A percentile compares a stretch with the other conserved stretches of the same genome.
These are phyloP conservation scores for Gephyroberyx darwinii DNA, from an alignment of 2,797 vertebrate species.

Conservation along the genomic window DNA sequence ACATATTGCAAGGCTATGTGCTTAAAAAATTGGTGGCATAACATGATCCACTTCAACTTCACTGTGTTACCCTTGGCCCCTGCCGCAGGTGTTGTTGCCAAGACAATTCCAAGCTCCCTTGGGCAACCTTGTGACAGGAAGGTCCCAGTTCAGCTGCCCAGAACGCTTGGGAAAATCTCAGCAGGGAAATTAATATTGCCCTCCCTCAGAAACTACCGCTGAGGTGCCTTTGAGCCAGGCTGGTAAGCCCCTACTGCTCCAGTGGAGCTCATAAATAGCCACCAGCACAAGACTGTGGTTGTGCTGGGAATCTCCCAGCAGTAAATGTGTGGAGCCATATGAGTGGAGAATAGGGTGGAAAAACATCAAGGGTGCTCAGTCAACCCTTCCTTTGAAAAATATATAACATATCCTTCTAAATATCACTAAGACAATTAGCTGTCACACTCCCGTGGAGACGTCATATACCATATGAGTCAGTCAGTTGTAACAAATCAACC, in stretches of 20 bases:
- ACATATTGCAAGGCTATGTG: not conserved
- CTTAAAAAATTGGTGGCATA: not conserved
- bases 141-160: slow-evolving; percentile 7
- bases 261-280: slow-evolving; percentile 31
- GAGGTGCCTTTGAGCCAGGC: slow-evolving; percentile 25
- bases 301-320: slow-evolving; percentile 25
- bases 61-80: not conserved
- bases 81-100: not conserved
- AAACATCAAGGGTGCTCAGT: slow-evolving; percentile 4
- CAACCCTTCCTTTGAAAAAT: slow-evolving; percentile 16
- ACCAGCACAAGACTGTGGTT: slow-evolving; percentile 8
- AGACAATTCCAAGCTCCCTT: slow-evolving; percentile 5
- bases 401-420: not conserved
- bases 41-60: not conserved
- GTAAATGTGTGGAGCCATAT: not conserved
- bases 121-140: slow-evolving; percentile 4
- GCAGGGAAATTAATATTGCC: slow-evolving; percentile 46
- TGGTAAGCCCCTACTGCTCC: slow-evolving; percentile 21
- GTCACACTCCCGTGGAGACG: not conserved
- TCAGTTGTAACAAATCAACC: slow-evolving; percentile 26
- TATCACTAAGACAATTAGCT: slow-evolving; percentile 3
- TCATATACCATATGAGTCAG: slow-evolving; percentile 39
- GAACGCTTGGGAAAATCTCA: slow-evolving; percentile 49
- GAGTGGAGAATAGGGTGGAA: not conserved
- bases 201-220: slow-evolving; percentile 13